A percentile compares a stretch with the other conserved stretches of the same genome.
These are phyloP conservation scores for Enteromius anoplus DNA, from an alignment of 2,797 vertebrate species.

Conservation along the genomic window DNA sequence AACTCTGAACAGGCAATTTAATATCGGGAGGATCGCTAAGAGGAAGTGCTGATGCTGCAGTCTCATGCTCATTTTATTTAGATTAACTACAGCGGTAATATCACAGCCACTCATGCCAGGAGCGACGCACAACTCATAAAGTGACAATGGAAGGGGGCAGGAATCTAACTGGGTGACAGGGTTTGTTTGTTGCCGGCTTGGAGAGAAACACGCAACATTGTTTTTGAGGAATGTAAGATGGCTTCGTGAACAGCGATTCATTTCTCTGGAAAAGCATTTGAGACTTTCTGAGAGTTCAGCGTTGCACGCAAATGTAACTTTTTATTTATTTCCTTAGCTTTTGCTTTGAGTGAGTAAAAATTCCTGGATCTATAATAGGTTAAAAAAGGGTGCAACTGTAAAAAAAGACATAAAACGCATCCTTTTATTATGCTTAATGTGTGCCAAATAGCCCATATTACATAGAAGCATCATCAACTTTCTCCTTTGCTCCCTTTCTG, in stretches of 20 bases:
- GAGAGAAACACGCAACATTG: constrained; percentile 21
- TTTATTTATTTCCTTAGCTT: not conserved
- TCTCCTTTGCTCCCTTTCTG: constrained; percentile 46
- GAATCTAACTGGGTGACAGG: constrained; percentile 48
- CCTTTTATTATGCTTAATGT: constrained; percentile 64
- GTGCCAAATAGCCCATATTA: constrained; percentile 55
- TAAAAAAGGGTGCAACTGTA: constrained; percentile 54
- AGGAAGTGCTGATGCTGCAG: constrained; percentile 75
- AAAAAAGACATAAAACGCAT: constrained; percentile 22
- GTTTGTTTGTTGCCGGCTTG: constrained; percentile 25
- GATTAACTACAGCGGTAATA: constrained; percentile 76
- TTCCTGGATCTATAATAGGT: constrained; percentile 44
- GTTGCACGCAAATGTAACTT: not conserved
- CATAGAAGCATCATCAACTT: constrained; percentile 32
- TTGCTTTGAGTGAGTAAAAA: constrained; percentile 63
- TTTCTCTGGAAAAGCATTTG: not conserved
- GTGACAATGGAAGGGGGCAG: constrained; percentile 65
- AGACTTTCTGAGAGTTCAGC: not conserved
- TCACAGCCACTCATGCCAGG: constrained; percentile 69
- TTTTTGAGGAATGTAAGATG: constrained; percentile 36
- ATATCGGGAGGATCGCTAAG: constrained; percentile 69
- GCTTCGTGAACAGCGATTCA: constrained; percentile 6
- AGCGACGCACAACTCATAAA: constrained; percentile 73
- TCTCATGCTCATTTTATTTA: constrained; percentile 77
- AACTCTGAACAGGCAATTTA: constrained; percentile 75